Conservation (phyloP, 2,797 vertebrate genomes). For the Pseudocheirus occidentalis region DNA sequence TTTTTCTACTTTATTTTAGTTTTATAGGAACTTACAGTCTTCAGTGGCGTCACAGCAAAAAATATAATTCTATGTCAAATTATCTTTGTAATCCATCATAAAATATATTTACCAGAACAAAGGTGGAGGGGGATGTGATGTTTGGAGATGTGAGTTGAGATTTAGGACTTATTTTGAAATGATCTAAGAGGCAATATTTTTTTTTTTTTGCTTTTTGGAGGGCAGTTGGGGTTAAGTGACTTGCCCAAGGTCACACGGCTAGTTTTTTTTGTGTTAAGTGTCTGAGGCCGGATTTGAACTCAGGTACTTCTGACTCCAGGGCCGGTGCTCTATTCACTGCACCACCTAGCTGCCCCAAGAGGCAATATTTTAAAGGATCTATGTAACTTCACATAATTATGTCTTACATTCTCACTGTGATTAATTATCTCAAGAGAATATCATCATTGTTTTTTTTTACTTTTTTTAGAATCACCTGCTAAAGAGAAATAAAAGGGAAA, state of each 20-base stretch:
- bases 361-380: constrained; percentile 12
- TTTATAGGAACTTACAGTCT: neutral
- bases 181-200: too few species aligned
- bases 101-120: neutral
- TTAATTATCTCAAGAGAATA: constrained; percentile 44
- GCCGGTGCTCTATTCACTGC: too few species aligned
- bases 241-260: too few species aligned
- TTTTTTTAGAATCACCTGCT: constrained; percentile 23
- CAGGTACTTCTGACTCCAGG: too few species aligned
- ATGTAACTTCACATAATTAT: constrained; percentile 26
- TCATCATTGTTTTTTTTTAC: constrained; percentile 34
- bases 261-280: too few species aligned
- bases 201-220: too few species aligned
- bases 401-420: constrained; percentile 21
- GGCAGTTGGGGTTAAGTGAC: too few species aligned
- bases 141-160: neutral
- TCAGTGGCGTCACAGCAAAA: constrained; percentile 25
- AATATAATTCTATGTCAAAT: neutral
- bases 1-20: neutral
- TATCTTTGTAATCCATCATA: neutral
- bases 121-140: too few species aligned
- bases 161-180: neutral
- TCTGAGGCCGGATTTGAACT: too few species aligned
- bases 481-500: constrained; percentile 41
- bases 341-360: too few species aligned